Base-by-base conservation (phyloP, 2,113 vertebrate species). In the Accipiter virgatus region DNA sequence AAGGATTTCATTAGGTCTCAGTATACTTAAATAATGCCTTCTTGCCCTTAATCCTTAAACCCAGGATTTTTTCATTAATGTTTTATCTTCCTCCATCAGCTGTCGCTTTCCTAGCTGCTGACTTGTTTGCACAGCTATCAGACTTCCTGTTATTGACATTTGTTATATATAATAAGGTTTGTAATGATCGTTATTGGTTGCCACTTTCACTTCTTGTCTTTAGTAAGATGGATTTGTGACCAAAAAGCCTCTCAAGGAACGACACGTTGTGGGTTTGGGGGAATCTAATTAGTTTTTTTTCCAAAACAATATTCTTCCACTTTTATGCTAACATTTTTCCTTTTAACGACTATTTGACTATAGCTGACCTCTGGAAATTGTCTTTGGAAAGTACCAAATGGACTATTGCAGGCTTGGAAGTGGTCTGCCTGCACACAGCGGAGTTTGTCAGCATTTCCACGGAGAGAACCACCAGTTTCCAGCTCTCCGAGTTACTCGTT, bases 1-100 rank as follows among this genome's bases (percentile, higher is more conserved):
- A 82, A 79, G 62, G 81, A 94, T 94, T 94, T 94, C 4, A 9
- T 90, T 88, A 68, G 73, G 58, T 92, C 74, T 88, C 53, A 48
- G 15, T 56, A 53, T n/a, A 72, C 53, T 82, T 86, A 93, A 96
- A 93, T 90, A 93, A 90, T 83, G 45, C 71, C 53, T 88, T 92
- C 67, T 92, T 95, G 92, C 58, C 88, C 92, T 93, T 96, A 95
- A 95, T 94, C 62, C 67, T 95, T 93, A 96, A 90, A 86, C 21
- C 25, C 45, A 55, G 66, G 63, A 65, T 93, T 87, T 96, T 88
- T 95, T 91, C 61, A 65, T 65, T 93, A 70, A 53, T 81, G 36
- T 77, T 96, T 86, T 95, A 68, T 90, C 70, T 90, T 96, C 43
- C 40, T 56, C 81, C 45, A 80, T 95, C 90, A 91, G 21, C 78